These are phyloP conservation scores for Trissolcus japonicus DNA, from an alignment of 2,888 invertebrate genomes.

Conservation along the genomic window DNA sequence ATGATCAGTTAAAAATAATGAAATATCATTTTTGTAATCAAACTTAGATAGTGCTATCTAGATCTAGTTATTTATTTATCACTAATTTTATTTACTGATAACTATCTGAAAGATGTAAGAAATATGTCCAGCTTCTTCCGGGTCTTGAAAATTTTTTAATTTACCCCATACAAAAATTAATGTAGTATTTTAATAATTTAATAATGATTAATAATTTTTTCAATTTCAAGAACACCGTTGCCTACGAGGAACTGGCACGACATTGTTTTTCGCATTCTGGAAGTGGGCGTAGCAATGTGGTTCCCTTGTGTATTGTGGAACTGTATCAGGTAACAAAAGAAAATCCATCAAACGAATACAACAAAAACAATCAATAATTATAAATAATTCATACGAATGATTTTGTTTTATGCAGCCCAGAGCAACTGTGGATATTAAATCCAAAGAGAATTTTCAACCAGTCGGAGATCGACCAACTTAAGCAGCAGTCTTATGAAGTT, in stretches of 20 bases:
- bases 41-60: neutral
- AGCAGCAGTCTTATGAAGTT: conserved; percentile 68
- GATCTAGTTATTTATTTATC: neutral
- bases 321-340: conserved; percentile 83
- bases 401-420: conserved; percentile 78
- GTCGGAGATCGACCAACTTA: conserved; percentile 75
- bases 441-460: conserved; percentile 89
- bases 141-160: no score
- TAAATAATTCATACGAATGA: neutral
- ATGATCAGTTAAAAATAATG: neutral
- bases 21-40: neutral
- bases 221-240: conserved; percentile 84
- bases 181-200: no score
- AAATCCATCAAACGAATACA: neutral
- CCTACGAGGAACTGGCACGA: conserved; percentile 95
- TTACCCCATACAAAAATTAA: no score
- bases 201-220: neutral
- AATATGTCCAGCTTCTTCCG: no score
- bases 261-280: conserved; percentile 91
- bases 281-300: conserved; percentile 95
- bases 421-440: conserved; percentile 94
- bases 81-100: neutral
- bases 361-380: neutral
- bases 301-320: conserved; percentile 98
- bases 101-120: no score